Conservation (phyloP, 2,888 invertebrate species). For the Agriopis marginaria region DNA sequence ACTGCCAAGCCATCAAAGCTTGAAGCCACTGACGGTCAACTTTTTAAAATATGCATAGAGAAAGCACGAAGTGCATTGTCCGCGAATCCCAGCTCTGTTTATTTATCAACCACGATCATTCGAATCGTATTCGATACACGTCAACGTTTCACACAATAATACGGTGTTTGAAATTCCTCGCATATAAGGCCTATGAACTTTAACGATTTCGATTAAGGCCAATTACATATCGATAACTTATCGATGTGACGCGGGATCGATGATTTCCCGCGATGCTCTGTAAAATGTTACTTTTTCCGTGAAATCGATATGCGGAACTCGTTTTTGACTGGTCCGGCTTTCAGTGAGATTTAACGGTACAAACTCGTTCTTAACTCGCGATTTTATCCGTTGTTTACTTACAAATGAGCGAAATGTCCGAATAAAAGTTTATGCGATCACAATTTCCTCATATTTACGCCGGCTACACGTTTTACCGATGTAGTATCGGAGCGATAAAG, state of each 20-base stretch:
- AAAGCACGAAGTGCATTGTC: slow-evolving; percentile 69
- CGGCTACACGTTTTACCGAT: slow-evolving; percentile 59
- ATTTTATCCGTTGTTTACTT: slow-evolving; percentile 71
- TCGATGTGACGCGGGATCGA: slow-evolving; percentile 37
- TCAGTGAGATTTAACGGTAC: slow-evolving; percentile 78
- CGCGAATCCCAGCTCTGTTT: slow-evolving; percentile 71
- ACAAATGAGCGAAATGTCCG: slow-evolving; percentile 63
- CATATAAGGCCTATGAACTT: slow-evolving; percentile 66
- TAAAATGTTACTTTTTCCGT: slow-evolving; percentile 51
- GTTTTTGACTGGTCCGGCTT: slow-evolving; percentile 69
- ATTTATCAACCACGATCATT: slow-evolving; percentile 73
- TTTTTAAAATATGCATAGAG: slow-evolving; percentile 22
- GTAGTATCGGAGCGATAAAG: slow-evolving; percentile 45
- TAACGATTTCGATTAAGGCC: slow-evolving; percentile 57
- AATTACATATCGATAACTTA: slow-evolving; percentile 42
- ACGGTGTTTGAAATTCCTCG: slow-evolving; percentile 74
- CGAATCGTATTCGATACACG: slow-evolving; percentile 79
- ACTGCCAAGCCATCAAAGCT: slow-evolving; percentile 35
- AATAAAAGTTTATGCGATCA: slow-evolving; percentile 43
- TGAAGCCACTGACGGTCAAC: slow-evolving; percentile 38
- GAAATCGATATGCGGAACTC: slow-evolving; percentile 64
- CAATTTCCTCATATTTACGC: slow-evolving; percentile 62
- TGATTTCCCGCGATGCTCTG: slow-evolving; percentile 39
- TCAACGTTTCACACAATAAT: slow-evolving; percentile 81
- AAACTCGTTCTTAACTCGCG: slow-evolving; percentile 74